Conservation (phyloP, 2,797 vertebrate genomes). For the Galaxias olidus region DNA sequence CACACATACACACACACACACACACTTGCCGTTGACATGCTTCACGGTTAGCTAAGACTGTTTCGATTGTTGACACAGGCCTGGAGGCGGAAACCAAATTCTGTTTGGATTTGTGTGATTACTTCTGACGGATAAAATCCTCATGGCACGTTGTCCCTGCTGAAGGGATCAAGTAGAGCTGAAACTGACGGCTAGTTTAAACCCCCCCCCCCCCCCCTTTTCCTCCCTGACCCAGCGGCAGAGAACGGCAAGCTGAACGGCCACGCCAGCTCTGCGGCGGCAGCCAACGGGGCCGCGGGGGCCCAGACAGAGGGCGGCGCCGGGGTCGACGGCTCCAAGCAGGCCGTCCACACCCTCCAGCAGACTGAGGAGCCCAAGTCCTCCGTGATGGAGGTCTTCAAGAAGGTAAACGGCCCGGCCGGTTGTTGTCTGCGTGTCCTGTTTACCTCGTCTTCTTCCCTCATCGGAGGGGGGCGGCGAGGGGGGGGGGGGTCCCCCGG, state of each 20-base stretch:
- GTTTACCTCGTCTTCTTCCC: no score
- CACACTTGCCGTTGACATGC: neutral
- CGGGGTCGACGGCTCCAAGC: conserved; percentile 5
- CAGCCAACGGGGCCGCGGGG: neutral
- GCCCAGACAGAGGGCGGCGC: neutral
- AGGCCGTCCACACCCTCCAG: conserved; percentile 52
- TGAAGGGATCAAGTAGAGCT: no score
- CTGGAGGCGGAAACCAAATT: no score
- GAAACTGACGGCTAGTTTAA: neutral
- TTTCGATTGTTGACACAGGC: neutral
- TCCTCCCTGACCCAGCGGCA: neutral
- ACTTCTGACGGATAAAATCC: no score
- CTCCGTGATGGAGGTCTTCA: conserved; percentile 74
- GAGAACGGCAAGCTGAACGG: conserved; percentile 56
- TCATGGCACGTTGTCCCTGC: no score
- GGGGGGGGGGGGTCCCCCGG: no score
- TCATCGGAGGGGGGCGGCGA: no score
- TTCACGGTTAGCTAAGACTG: no score
- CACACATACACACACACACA: neutral
- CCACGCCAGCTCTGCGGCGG: conserved; percentile 43
- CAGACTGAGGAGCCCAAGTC: conserved; percentile 50
- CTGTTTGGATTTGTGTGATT: no score
- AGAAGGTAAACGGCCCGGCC: no score
- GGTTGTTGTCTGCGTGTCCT: no score
- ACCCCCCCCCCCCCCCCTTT: neutral